Evolutionary conservation across 1,140 invertebrate species (phyloP), one percentile per base, ranked within the genome.

Genomic region (Wiebesia pumilae): DNA sequence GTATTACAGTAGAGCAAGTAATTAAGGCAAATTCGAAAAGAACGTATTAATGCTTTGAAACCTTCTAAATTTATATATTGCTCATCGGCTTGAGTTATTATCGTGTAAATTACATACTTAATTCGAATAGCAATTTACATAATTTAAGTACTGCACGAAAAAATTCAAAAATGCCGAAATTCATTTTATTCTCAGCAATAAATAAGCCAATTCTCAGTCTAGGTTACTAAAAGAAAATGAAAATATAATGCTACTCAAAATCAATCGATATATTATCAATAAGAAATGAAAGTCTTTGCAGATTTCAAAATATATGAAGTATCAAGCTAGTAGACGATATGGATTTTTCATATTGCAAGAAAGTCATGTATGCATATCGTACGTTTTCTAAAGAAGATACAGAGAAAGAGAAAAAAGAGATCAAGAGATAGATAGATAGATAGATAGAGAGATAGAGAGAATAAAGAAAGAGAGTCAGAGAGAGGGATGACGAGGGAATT

Each of bases 341-440:
- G 80, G 30, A 14, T 82, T 87, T 87, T 83, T 54, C 38, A 87
- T 87, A 83, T 87, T 69, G 78, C 43, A 21, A 65, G 38, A 19
- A 21, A 86, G 80, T 86, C 85, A 82, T 82, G 71, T 83, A 87
- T 87, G 81, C 73, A 83, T 51, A 58, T 83, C 73, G 73, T 33
- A 65, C 30, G 14, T 78, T 78, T 83, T 82, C 51, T 54, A 82
- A 78, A 78, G 43, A 83, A 65, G 30, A 77, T n/a, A 24, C 54
- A 16, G 2, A 67, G 27, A 85, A 79, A 67, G 19, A 62, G 24
- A 65, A 35, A 69, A 30, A 81, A 24, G 54, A 58, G 19, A 58
- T 19, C 10, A 58, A 69, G 33, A 19, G 43, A 78, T 16, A 33
- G n/a, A 78, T 7, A 62, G 38, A 71, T 43, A 62, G 62, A n/a